Conservation (phyloP, 2,113 vertebrate species). For the Eulacestoma nigropectus region DNA sequence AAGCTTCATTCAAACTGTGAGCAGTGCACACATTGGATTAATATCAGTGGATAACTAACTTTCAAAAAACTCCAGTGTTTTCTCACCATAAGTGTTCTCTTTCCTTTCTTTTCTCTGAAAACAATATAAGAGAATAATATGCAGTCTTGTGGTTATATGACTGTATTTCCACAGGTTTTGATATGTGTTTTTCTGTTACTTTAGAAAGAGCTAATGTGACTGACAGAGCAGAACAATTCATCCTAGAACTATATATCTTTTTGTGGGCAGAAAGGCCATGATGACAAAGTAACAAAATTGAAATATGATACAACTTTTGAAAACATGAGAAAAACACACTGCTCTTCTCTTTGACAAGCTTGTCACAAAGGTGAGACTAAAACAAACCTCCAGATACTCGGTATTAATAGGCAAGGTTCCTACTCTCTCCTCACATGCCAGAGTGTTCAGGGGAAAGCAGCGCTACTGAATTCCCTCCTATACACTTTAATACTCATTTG, state of each 20-base stretch:
- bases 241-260: background rate
- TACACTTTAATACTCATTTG: background rate
- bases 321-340: background rate
- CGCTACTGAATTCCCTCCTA: background rate
- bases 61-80: background rate
- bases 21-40: background rate
- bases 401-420: background rate
- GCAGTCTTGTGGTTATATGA: background rate
- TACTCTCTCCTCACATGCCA: background rate
- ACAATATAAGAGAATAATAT: background rate
- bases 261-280: constrained; percentile 24
- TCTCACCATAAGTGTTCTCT: background rate
- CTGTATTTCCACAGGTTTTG: background rate
- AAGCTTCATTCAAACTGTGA: background rate
- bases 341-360: background rate
- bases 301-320: background rate
- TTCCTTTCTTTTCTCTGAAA: background rate
- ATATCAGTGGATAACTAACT: background rate
- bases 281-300: constrained; percentile 26
- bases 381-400: background rate
- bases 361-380: background rate
- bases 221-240: constrained; percentile 48
- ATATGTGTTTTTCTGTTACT: background rate
- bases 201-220: constrained; percentile 17
- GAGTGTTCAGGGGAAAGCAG: background rate